Evolutionary conservation across 2,888 invertebrate genomes (phyloP), one percentile per base, ranked within the genome.

Genomic region (Pollenia labialis): DNA sequence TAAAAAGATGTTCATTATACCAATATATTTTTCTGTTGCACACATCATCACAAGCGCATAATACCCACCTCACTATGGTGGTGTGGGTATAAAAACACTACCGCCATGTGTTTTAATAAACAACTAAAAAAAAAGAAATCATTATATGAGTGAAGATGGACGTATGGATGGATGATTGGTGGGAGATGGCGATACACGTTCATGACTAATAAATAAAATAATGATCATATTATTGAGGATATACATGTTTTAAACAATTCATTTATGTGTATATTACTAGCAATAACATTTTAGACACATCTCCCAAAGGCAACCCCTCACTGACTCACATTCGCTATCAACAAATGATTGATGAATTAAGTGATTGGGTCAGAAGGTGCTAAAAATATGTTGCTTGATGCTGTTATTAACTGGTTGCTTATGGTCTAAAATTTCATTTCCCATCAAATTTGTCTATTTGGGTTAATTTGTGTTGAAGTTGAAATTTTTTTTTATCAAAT

Each of bases 141-240:
- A 18, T 62, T 9, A 52, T 16, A 80, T 52, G 46, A 80, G 46
- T 60, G 16, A 62, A 69, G 80, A 79, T 69, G 79, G 23, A 66
- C 46, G 52, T 1, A n/a, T 40, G 66, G 56, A 56, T 46, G 66
- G 18, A 58, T 48, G 68, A 10, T 12, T 46, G 48, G n/a, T 56
- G 44, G 23, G 48, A 56, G 52, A 71, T 52, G 79, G 40, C 60
- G n/a, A 50, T 46, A 71, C 80, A 71, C 62, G 80, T 71, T 80
- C 52, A 80, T 71, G 62, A 46, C 71, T 71, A 75, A 75, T 58
- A 81, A 81, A 68, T 68, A 75, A 56, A 56, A 64, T 50, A 52
- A 62, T 81, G 81, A 81, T 76, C 62, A 60, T 32, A 54, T 71
- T 76, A 83, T 83, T 76, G 77, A 83, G 82, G 82, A 83, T 83